A percentile compares a stretch with the other conserved stretches of the same genome.
Evolutionary conservation across 2,113 vertebrate species (phyloP).

Genomic region (Grallaria varia): DNA sequence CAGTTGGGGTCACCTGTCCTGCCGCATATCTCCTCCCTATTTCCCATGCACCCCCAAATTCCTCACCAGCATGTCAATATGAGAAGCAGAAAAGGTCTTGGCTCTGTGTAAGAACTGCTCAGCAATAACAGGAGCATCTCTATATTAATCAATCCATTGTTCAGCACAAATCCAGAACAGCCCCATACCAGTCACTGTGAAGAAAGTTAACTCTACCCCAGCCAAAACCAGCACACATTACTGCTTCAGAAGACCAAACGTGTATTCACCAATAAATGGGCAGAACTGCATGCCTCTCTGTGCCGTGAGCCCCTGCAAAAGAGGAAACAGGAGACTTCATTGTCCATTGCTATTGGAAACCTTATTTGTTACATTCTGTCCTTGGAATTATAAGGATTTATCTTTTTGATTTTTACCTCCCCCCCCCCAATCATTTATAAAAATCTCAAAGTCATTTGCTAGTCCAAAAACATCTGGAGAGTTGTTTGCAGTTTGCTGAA

Average conservation of each 20-base stretch:
- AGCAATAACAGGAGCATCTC: not conserved
- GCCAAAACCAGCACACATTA: not conserved
- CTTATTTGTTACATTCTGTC: not conserved
- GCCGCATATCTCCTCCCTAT: rapidly evolving
- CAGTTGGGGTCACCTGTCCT: not conserved
- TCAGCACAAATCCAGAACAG: not conserved
- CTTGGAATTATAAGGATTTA: not conserved
- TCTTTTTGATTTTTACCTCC: not conserved
- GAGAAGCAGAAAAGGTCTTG: not conserved
- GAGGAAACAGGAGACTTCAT: not conserved
- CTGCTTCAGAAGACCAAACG: not conserved
- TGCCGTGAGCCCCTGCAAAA: not conserved
- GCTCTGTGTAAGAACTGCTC: not conserved
- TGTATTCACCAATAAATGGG: not conserved
- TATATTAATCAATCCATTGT: not conserved
- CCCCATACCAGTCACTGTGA: too few relatives aligned
- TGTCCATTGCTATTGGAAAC: not conserved
- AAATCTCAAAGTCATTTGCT: not conserved
- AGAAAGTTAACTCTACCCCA: not conserved
- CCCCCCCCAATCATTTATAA: not conserved
- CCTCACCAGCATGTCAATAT: too few relatives aligned
- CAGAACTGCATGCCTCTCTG: not conserved
- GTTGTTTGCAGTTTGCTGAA: not conserved
- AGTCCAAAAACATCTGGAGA: not conserved
- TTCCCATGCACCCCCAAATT: rapidly evolving